A percentile compares a stretch with the other conserved stretches of the same genome.
Conservation (phyloP, 1,140 invertebrate genomes). For the Heterodera carotae region DNA sequence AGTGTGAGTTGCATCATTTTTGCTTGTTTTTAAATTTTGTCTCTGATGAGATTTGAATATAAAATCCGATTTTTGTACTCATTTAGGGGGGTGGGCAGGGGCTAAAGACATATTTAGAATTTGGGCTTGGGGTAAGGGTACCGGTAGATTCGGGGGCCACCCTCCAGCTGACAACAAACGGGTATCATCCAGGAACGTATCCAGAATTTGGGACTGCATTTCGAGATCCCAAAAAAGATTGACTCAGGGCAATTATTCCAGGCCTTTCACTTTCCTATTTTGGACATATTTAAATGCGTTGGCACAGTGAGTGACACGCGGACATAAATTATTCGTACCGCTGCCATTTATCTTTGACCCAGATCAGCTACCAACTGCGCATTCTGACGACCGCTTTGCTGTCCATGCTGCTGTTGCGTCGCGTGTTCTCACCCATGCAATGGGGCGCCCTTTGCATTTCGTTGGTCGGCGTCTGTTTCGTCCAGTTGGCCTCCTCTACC, state of each 20-base stretch:
- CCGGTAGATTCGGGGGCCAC: too few relatives aligned
- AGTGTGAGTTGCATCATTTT: constrained; percentile 39
- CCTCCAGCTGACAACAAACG: too few relatives aligned
- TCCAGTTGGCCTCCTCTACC: constrained; percentile 41
- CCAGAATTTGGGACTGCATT: too few relatives aligned
- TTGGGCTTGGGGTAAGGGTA: too few relatives aligned
- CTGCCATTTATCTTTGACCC: constrained; percentile 20
- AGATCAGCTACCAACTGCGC: constrained; percentile 47
- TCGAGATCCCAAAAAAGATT: too few relatives aligned
- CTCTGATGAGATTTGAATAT: background rate
- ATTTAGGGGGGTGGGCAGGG: background rate
- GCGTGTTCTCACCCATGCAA: constrained; percentile 40
- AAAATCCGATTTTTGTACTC: constrained; percentile 5
- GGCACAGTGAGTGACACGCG: too few relatives aligned
- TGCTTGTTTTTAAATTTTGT: background rate
- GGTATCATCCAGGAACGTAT: too few relatives aligned
- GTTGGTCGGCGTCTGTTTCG: constrained; percentile 39
- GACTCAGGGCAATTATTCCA: too few relatives aligned
- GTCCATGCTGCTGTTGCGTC: constrained; percentile 37
- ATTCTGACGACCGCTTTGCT: constrained; percentile 47
- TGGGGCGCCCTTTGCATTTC: constrained; percentile 45
- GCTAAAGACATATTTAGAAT: too few relatives aligned
- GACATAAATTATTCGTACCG: too few relatives aligned
- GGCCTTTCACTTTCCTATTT: too few relatives aligned
- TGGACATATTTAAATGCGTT: too few relatives aligned